Conservation (phyloP, 2,888 invertebrate species). For the Rotaria magnacalcarata region DNA sequence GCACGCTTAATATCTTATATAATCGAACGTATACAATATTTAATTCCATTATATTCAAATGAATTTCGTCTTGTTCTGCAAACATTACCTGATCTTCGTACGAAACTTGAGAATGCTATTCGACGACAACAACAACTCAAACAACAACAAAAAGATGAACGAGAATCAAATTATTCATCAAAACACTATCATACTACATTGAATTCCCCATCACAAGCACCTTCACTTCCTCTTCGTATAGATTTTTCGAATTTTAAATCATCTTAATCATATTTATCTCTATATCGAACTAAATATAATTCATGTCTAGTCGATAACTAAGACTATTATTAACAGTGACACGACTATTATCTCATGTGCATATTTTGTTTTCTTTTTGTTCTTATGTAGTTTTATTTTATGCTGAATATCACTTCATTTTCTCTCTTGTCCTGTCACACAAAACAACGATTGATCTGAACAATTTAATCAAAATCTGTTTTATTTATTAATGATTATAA, state of each 20-base stretch:
- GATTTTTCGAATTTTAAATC: constrained; percentile 27
- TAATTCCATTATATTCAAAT: not conserved
- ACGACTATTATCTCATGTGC: not conserved
- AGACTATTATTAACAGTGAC: not conserved
- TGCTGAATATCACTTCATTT: not conserved
- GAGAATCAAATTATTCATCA: not conserved
- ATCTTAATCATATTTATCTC: not conserved
- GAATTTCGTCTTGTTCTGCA: constrained; percentile 20
- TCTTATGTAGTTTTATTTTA: not conserved
- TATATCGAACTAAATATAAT: not conserved
- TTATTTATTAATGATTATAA: not conserved
- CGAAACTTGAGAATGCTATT: not conserved
- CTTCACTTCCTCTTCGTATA: constrained; percentile 1
- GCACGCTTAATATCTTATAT: not conserved
- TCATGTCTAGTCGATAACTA: not conserved
- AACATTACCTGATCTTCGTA: not conserved
- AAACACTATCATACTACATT: not conserved
- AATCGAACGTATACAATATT: not conserved
- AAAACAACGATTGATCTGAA: not conserved
- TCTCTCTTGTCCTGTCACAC: not conserved
- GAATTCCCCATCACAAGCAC: not conserved
- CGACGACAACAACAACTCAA: not conserved
- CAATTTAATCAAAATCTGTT: not conserved
- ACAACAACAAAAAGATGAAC: constrained; percentile 16
- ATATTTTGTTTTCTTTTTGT: not conserved